Percentiles rank a stretch among this genome's conserved stretches.
Conservation (phyloP, 2,888 invertebrate species). For the Fissipunctia ypsillon region DNA sequence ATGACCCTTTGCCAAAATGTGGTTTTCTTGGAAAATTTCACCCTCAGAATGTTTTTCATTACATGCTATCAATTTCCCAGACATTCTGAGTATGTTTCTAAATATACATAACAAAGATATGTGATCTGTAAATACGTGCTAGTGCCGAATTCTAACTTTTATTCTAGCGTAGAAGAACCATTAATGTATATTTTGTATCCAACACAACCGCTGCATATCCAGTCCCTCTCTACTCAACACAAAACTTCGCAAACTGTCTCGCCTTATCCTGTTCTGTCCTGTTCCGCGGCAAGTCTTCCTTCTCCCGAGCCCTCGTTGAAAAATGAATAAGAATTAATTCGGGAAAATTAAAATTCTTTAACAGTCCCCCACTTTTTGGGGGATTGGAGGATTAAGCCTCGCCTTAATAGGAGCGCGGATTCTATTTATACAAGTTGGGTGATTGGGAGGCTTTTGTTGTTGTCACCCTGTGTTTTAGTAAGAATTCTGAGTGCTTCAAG, state of each 20-base stretch:
- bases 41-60: not conserved
- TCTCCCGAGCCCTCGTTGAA: constrained; percentile 68
- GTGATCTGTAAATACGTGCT: not conserved
- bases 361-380: constrained; percentile 67
- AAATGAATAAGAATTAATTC: constrained; percentile 80
- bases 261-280: constrained; percentile 52
- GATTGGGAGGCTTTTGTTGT: constrained; percentile 48
- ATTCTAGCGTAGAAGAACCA: too few relatives aligned
- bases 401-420: constrained; percentile 50
- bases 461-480: constrained; percentile 12
- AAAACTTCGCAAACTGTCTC: not conserved
- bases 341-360: constrained; percentile 78
- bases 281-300: constrained; percentile 44
- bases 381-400: constrained; percentile 61
- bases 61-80: not conserved
- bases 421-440: constrained; percentile 48
- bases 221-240: not conserved
- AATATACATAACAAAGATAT: not conserved
- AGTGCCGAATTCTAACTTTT: too few relatives aligned
- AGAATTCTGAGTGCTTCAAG: constrained; percentile 27
- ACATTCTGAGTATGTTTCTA: not conserved
- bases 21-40: not conserved
- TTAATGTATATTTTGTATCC: not conserved
- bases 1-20: not conserved
- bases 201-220: constrained; percentile 11